Percentiles rank a stretch among this genome's conserved stretches.
phyloP scores from a whole-genome alignment of 23 tunicate genomes.

The Halocynthia roretzi region DNA sequence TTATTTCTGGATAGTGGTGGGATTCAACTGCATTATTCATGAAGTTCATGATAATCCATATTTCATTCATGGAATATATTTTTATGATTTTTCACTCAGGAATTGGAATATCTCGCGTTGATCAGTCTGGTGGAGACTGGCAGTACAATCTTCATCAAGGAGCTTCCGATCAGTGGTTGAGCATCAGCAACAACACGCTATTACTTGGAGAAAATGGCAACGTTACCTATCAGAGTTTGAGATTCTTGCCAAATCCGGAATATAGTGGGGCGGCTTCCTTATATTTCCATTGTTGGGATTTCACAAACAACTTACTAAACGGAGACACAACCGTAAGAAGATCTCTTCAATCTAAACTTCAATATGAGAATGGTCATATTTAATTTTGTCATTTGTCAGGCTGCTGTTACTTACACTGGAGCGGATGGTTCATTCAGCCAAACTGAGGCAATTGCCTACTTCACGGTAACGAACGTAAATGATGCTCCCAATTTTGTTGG shows the following conservation, averaged over 20 bases:
- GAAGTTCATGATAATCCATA: too few species aligned
- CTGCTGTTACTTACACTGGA: slow-evolving; percentile 21
- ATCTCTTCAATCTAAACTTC: background rate
- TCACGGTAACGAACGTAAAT: slow-evolving; percentile 25
- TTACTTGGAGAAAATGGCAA: slow-evolving; percentile 31
- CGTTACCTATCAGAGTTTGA: background rate
- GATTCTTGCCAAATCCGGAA: slow-evolving; percentile 24
- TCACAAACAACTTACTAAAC: slow-evolving; percentile 11
- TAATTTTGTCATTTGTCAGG: background rate
- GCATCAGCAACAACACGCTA: slow-evolving; percentile 3
- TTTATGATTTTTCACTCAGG: background rate
- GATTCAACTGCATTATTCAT: too few species aligned
- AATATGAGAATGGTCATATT: background rate
- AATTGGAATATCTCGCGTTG: slow-evolving; percentile 21
- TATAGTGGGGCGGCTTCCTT: slow-evolving; percentile 15
- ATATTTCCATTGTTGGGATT: slow-evolving; percentile 36
- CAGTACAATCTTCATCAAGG: slow-evolving; percentile 15
- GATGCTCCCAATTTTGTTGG: slow-evolving; percentile 15
- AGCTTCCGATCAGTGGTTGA: slow-evolving; percentile 1
- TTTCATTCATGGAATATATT: too few species aligned
- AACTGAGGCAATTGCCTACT: slow-evolving; percentile 15
- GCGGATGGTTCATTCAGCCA: slow-evolving; percentile 28
- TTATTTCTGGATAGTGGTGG: too few species aligned
- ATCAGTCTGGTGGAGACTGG: slow-evolving; percentile 19
- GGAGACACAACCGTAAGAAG: slow-evolving; percentile 27